Evolutionary conservation across 1,140 invertebrate genomes (phyloP).

Genomic region (Archivesica marissinica): DNA sequence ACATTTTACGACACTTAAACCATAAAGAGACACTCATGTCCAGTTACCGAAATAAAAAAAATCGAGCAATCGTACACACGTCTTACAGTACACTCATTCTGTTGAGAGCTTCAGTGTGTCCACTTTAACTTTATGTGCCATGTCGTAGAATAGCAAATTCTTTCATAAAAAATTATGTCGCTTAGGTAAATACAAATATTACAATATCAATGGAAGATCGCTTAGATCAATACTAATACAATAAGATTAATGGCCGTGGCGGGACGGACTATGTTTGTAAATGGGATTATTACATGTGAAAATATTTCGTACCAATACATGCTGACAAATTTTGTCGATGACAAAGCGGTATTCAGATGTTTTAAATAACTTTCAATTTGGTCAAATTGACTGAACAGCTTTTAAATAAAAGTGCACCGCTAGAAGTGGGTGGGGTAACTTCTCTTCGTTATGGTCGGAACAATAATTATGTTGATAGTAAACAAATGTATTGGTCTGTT

Average conservation of each 20-base stretch:
- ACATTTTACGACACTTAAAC: neutral
- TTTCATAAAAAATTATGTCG: constrained; percentile 33
- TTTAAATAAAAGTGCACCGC: neutral
- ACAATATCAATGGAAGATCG: constrained; percentile 21
- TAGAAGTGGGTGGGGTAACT: neutral
- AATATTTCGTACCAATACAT: neutral
- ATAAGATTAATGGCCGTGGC: neutral
- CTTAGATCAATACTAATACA: constrained; percentile 40
- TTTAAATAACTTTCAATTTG: neutral
- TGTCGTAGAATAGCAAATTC: neutral
- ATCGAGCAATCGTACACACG: neutral
- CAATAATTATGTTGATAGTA: neutral
- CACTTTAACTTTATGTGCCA: neutral
- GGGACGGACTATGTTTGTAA: constrained; percentile 10
- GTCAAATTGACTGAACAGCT: neutral
- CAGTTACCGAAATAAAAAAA: constrained; percentile 33
- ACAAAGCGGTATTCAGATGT: neutral
- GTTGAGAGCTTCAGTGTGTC: neutral
- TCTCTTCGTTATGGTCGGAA: too few relatives aligned
- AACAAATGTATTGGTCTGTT: neutral
- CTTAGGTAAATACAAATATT: constrained; percentile 39
- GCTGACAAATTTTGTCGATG: neutral
- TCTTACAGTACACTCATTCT: neutral
- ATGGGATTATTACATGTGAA: constrained; percentile 29
- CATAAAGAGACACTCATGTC: neutral